Evolutionary conservation across 2,888 invertebrate genomes (phyloP), one percentile per base, ranked within the genome.

Genomic region (Tipula lateralis): DNA sequence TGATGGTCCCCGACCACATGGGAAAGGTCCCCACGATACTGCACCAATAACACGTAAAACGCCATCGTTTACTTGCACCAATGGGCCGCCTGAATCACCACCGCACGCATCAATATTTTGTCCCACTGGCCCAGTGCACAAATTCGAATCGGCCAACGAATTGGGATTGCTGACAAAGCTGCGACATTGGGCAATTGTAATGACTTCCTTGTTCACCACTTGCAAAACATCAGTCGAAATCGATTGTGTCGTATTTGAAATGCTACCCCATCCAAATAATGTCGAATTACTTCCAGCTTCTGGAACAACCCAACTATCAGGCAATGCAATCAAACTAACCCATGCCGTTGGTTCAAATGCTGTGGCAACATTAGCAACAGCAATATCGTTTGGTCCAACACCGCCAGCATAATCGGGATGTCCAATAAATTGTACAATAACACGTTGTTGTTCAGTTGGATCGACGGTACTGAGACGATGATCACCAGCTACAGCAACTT

Each of bases 31-130:
- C 29, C 29, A 82, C 6, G 82, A 82, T 30, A 82, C 82, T 30
- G 32, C 32, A 82, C 82, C 82, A 29, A 82, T 32, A 1, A 82
- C 29, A 30, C 32, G 30, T 16, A 32, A 30, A n/a, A 30, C 0
- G 7, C 82, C 82, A 82, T n/a, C 82, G 4, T 9, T 4, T 30
- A 32, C 32, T 82, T 82, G 82, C 7, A 82, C 82, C 9, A 32
- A 30, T 82, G 82, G 82, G 0, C 82, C 82, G 1, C 82, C 82
- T 7, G 82, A 82, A 82, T 82, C 82, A 30, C 82, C 82, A 82
- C 82, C 82, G 9, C 82, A 82, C 5, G 82, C 32, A 82, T 82
- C 82, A 32, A 82, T n/a, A 82, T 82, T 82, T 82, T 29, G 32
- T 30, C 32, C 32, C 4, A 82, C 1, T 82, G 82, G 82, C 1